Percentiles rank a stretch among this genome's conserved stretches.
Conservation (phyloP, 1,140 invertebrate species). For the Trichonephila clavipes region DNA sequence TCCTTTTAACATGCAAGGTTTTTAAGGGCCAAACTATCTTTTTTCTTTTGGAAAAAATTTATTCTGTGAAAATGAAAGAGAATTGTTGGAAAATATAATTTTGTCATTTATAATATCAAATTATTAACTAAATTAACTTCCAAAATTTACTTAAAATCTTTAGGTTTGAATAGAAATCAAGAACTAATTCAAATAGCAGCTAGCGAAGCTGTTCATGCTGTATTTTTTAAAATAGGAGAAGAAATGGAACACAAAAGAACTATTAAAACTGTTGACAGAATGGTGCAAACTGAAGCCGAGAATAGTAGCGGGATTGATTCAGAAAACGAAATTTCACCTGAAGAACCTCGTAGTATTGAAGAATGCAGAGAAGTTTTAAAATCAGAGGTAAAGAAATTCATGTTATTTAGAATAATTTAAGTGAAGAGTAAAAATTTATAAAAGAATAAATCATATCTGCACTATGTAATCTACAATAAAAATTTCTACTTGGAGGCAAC, state of each 20-base stretch:
- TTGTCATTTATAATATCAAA: too few species aligned
- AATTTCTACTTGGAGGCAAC: too few species aligned
- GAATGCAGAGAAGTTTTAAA: conserved; percentile 65
- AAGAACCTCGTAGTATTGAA: conserved; percentile 58
- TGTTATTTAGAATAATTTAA: too few species aligned
- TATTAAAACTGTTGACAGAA: conserved; percentile 42
- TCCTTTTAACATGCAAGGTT: too few species aligned
- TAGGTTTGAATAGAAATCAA: conserved; percentile 20
- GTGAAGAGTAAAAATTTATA: too few species aligned
- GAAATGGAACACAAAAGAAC: conserved; percentile 12
- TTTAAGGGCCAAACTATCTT: too few species aligned
- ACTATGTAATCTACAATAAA: too few species aligned
- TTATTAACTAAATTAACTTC: too few species aligned
- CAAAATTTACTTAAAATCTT: background rate
- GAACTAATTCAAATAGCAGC: background rate
- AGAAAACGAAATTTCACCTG: background rate
- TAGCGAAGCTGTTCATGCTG: background rate
- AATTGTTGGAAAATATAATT: too few species aligned
- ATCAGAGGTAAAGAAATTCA: conserved; percentile 38
- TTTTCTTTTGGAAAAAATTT: too few species aligned
- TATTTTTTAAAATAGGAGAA: conserved; percentile 68
- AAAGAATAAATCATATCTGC: too few species aligned
- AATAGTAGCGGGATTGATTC: background rate
- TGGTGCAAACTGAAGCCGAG: conserved; percentile 63
- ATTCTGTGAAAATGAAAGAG: too few species aligned